Conservation (phyloP, 1,140 invertebrate genomes). For the Pissodes strobi region DNA sequence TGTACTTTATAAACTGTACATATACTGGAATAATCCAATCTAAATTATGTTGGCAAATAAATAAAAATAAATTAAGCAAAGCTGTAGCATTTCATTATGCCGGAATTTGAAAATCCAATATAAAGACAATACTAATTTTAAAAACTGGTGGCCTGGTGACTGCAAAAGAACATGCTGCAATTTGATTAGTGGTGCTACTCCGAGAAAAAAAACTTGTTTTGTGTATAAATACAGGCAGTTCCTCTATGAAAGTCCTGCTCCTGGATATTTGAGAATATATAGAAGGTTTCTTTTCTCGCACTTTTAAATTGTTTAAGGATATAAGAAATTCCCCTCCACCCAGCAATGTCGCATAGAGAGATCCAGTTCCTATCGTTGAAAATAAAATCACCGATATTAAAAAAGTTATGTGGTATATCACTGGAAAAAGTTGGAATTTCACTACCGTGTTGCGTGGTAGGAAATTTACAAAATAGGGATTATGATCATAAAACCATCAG, state of each 20-base stretch:
- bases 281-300: constrained; percentile 10
- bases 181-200: neutral
- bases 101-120: constrained; percentile 30
- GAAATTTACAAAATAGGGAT: too few species aligned
- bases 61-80: too few species aligned
- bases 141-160: constrained; percentile 29
- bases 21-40: too few species aligned
- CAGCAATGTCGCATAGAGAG: constrained; percentile 1
- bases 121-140: constrained; percentile 37
- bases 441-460: too few species aligned
- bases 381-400: constrained; percentile 27
- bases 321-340: constrained; percentile 4
- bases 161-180: constrained; percentile 33
- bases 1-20: too few species aligned
- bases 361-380: constrained; percentile 25
- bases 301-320: constrained; percentile 26
- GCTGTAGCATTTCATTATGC: too few species aligned
- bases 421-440: too few species aligned
- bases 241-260: constrained; percentile 30
- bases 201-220: constrained; percentile 25
- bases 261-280: constrained; percentile 29
- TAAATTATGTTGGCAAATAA: too few species aligned
- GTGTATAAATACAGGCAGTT: constrained; percentile 32
- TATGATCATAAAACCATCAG: too few species aligned
- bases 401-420: too few species aligned